These are phyloP conservation scores for Ochotona princeps DNA, from an alignment of 2,113 vertebrate species.

Conservation along the genomic window DNA sequence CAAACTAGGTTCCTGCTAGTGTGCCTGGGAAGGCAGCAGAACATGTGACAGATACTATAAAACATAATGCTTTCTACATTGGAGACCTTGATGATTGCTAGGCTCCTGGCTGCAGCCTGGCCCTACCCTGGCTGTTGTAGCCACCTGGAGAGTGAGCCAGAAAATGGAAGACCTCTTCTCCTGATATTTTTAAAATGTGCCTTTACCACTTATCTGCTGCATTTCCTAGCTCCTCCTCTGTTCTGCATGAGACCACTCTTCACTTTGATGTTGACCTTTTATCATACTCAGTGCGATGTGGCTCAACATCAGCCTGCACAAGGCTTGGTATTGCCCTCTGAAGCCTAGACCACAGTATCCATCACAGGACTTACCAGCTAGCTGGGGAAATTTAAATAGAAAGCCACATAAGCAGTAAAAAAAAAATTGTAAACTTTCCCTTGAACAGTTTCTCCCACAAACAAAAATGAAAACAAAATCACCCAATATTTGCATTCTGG, in stretches of 20 bases:
- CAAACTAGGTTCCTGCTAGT: too few species aligned
- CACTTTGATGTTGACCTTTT: background rate
- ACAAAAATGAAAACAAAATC: background rate
- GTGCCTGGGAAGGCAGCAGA: too few species aligned
- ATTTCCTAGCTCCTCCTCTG: background rate
- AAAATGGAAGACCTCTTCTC: too few species aligned
- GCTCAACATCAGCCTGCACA: background rate
- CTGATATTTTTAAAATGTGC: background rate
- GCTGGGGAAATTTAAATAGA: background rate
- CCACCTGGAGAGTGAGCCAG: too few species aligned
- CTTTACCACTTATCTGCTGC: background rate
- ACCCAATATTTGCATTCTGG: background rate
- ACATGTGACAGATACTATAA: too few species aligned
- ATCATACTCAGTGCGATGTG: background rate
- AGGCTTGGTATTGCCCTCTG: fast-evolving
- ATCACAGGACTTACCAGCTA: background rate
- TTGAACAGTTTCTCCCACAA: background rate
- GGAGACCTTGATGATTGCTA: too few species aligned
- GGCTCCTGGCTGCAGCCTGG: too few species aligned
- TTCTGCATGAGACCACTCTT: background rate
- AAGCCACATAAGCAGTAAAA: background rate
- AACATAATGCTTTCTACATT: too few species aligned
- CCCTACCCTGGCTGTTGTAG: too few species aligned
- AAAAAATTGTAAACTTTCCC: background rate
- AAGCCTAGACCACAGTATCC: background rate